phyloP scores from a whole-genome alignment of 2,113 vertebrate genomes.

The Pachyramphus minor region DNA sequence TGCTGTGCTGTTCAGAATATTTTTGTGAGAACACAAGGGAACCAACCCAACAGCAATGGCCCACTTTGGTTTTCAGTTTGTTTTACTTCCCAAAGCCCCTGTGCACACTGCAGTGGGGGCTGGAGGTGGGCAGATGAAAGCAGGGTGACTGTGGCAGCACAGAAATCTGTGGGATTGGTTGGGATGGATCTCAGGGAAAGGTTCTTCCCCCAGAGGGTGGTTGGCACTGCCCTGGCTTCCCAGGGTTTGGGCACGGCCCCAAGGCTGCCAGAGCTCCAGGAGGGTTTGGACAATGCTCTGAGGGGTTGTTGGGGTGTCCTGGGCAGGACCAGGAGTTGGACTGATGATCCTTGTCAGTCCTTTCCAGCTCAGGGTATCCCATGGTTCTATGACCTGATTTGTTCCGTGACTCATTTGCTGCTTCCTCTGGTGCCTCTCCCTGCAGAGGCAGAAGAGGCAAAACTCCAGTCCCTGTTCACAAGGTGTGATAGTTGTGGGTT shows the following conservation, averaged over 20 bases:
- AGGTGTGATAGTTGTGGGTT: not conserved
- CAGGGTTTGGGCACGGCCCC: not conserved
- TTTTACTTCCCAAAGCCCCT: not conserved
- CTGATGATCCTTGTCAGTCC: not conserved
- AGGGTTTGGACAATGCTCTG: fast-evolving
- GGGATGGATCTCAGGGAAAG: not conserved
- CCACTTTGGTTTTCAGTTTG: not conserved
- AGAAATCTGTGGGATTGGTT: not conserved
- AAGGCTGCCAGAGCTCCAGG: not conserved
- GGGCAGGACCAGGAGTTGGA: not conserved
- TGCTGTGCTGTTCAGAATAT: not conserved
- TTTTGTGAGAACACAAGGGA: not conserved
- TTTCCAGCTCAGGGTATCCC: not conserved
- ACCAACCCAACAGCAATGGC: not conserved
- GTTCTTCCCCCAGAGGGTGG: not conserved
- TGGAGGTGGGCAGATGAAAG: not conserved
- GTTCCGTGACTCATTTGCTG: not conserved
- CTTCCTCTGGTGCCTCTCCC: not conserved
- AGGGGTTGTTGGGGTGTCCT: not conserved
- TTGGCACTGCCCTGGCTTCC: not conserved
- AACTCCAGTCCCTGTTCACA: not conserved
- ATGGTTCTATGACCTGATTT: not conserved
- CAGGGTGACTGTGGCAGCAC: not conserved
- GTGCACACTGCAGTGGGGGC: not conserved
- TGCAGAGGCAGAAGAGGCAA: not conserved